Evolutionary conservation across 2,888 invertebrate genomes (phyloP).

Genomic region (Petrolisthes cinctipes): DNA sequence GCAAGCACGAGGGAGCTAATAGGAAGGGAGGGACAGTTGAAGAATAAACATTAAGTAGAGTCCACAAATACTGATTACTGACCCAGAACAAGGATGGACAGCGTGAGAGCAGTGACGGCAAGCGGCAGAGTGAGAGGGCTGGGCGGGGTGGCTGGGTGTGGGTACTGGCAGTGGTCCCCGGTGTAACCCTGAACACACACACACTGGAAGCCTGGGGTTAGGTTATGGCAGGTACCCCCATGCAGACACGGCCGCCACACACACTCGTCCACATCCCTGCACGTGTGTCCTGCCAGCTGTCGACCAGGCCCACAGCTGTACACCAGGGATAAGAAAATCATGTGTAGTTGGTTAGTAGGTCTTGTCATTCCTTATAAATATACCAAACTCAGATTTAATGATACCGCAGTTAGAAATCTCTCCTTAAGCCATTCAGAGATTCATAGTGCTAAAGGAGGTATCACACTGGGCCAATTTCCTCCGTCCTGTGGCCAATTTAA

Average conservation of each 20-base stretch:
- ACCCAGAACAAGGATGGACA: conserved; percentile 40
- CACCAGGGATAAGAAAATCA: too few relatives aligned
- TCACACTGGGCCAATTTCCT: too few relatives aligned
- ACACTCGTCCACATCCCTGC: conserved; percentile 55
- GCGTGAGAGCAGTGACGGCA: conserved; percentile 31
- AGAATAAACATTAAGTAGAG: too few relatives aligned
- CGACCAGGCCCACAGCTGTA: conserved; percentile 43
- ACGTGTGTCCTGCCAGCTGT: conserved; percentile 29
- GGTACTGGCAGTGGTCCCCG: conserved; percentile 50
- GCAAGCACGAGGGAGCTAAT: too few relatives aligned
- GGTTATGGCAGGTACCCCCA: conserved; percentile 43
- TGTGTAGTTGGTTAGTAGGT: too few relatives aligned
- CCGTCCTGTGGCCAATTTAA: too few relatives aligned
- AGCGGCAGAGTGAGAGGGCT: conserved; percentile 30
- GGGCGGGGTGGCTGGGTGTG: background rate
- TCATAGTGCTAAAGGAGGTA: too few relatives aligned
- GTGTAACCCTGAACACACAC: conserved; percentile 36
- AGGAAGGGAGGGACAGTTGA: too few relatives aligned
- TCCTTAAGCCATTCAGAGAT: too few relatives aligned
- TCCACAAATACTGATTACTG: background rate
- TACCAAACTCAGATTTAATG: too few relatives aligned
- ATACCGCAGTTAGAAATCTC: too few relatives aligned
- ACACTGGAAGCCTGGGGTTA: conserved; percentile 42
- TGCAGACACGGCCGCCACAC: conserved; percentile 46
- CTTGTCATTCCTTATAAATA: too few relatives aligned